A percentile compares a stretch with the other conserved stretches of the same genome.
phyloP scores from a whole-genome alignment of 2,113 vertebrate genomes.

The Sylvia atricapilla region DNA sequence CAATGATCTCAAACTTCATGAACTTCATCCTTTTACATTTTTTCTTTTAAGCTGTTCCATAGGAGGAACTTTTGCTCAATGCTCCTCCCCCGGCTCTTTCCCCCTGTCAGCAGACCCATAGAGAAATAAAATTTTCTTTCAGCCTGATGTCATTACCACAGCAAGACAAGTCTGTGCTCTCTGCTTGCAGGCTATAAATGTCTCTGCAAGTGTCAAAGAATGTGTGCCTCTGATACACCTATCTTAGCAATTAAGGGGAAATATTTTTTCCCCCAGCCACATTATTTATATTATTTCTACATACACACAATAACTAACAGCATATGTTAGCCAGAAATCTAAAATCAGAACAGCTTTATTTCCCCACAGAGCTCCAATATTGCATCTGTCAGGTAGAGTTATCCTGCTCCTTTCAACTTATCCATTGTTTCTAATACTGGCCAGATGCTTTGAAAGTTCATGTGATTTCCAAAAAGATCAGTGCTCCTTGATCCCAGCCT shows the following conservation, averaged over 20 bases:
- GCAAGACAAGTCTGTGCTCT: neutral
- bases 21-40: neutral
- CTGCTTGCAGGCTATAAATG: neutral
- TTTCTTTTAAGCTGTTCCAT: neutral
- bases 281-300: neutral
- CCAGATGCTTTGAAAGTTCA: neutral
- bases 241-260: neutral
- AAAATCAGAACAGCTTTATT: neutral
- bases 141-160: neutral
- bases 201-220: neutral
- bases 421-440: neutral
- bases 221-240: neutral
- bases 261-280: neutral
- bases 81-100: fast-evolving
- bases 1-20: neutral
- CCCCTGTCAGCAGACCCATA: neutral
- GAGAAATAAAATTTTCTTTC: neutral
- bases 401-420: neutral
- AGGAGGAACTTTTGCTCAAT: neutral
- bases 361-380: neutral
- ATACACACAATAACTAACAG: neutral
- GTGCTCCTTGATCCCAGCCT: neutral
- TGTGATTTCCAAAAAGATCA: neutral
- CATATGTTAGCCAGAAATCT: neutral
- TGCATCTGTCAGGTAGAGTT: neutral